These are phyloP conservation scores for Sandelia bainsii DNA, from an alignment of 2,797 vertebrate genomes.

Conservation along the genomic window DNA sequence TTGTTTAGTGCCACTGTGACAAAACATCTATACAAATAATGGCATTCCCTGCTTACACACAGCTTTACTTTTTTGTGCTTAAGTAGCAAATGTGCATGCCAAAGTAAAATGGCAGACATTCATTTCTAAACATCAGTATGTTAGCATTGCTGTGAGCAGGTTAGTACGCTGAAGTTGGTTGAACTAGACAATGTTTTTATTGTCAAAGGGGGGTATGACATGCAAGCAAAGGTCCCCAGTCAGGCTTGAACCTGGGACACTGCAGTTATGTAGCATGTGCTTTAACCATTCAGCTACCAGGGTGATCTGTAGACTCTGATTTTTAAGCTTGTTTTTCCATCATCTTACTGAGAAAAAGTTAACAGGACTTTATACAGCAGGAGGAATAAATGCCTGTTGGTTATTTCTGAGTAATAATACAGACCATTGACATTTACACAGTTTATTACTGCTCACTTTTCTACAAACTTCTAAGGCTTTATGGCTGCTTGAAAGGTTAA, in stretches of 20 bases:
- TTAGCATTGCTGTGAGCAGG: not conserved
- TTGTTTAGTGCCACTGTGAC: not conserved
- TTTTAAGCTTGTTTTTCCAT: not conserved
- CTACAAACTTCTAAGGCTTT: not conserved
- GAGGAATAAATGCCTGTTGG: conserved; percentile 3
- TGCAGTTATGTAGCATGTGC: too few relatives aligned
- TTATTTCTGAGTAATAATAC: conserved; percentile 15
- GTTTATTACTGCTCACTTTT: conserved; percentile 26
- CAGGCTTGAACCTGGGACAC: not conserved
- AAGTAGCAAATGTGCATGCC: too few relatives aligned
- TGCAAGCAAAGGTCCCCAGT: too few relatives aligned
- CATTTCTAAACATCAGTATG: not conserved
- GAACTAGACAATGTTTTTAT: not conserved
- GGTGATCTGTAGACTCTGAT: too few relatives aligned
- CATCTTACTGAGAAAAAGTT: not conserved
- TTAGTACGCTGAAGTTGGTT: too few relatives aligned
- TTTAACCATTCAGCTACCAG: too few relatives aligned
- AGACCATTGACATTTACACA: conserved; percentile 28
- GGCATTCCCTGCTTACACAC: too few relatives aligned
- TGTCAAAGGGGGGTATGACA: too few relatives aligned
- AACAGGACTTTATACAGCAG: conserved; percentile 9
- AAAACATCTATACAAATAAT: too few relatives aligned
- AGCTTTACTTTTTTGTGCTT: too few relatives aligned
- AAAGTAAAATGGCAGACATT: not conserved
- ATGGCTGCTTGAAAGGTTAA: conserved; percentile 15